These are phyloP conservation scores for Planococcus citri DNA, from an alignment of 1,140 invertebrate species.

Conservation along the genomic window DNA sequence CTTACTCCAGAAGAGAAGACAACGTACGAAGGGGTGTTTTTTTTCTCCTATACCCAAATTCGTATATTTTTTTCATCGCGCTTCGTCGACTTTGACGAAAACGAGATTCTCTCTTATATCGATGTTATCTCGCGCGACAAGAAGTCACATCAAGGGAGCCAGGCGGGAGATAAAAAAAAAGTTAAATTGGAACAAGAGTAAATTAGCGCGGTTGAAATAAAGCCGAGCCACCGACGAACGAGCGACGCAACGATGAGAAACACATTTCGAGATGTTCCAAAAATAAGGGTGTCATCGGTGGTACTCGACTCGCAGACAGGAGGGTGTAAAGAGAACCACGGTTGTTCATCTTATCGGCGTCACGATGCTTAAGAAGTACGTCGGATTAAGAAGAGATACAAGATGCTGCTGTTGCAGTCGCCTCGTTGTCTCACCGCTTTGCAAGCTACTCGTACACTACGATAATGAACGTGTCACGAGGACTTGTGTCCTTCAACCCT, in stretches of 20 bases:
- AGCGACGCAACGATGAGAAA: neutral
- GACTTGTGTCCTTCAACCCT: no score
- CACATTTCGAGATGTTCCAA: neutral
- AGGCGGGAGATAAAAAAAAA: neutral
- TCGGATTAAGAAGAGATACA: no score
- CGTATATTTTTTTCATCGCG: constrained; percentile 5
- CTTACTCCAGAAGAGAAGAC: no score
- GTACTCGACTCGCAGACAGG: no score
- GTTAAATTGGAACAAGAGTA: constrained; percentile 13
- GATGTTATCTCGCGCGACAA: neutral
- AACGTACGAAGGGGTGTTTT: no score
- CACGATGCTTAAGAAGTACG: neutral
- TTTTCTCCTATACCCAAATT: neutral
- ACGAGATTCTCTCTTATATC: neutral
- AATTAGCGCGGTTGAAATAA: constrained; percentile 6
- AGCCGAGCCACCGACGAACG: no score
- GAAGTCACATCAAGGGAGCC: neutral
- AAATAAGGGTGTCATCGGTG: neutral
- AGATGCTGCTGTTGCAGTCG: no score
- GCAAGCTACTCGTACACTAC: no score
- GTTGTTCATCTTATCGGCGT: neutral
- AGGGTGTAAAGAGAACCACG: no score
- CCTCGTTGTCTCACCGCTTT: no score
- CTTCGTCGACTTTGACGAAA: neutral
- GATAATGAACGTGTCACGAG: no score